phyloP scores from a whole-genome alignment of 2,888 invertebrate genomes.

The Schrankia costaestrigalis region DNA sequence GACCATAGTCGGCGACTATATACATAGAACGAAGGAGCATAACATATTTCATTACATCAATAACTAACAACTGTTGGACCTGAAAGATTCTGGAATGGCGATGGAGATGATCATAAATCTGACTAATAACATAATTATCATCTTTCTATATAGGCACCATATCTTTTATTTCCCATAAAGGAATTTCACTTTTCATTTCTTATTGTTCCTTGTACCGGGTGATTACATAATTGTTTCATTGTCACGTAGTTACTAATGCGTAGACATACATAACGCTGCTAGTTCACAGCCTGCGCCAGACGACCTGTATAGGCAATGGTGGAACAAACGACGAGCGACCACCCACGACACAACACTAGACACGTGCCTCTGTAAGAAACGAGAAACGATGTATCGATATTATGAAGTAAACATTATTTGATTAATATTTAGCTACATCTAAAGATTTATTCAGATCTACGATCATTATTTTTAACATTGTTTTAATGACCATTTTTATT shows the following conservation, averaged over 20 bases:
- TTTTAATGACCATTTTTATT: neutral
- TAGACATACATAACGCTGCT: conserved; percentile 19
- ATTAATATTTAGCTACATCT: too few relatives aligned
- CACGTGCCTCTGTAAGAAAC: conserved; percentile 1
- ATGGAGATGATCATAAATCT: too few relatives aligned
- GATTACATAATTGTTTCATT: conserved; percentile 14
- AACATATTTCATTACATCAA: too few relatives aligned
- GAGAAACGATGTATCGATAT: neutral
- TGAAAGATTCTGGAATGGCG: too few relatives aligned
- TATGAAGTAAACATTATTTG: neutral
- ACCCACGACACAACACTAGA: conserved; percentile 4
- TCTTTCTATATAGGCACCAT: neutral
- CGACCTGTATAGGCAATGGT: conserved; percentile 14
- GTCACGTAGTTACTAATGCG: conserved; percentile 15
- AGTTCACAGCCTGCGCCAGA: conserved; percentile 21
- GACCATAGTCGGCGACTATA: neutral
- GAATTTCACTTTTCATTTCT: neutral
- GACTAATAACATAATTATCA: too few relatives aligned
- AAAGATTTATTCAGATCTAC: too few relatives aligned
- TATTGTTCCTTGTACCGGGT: neutral
- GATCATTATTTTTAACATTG: too few relatives aligned
- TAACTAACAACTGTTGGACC: too few relatives aligned
- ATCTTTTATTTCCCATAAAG: neutral
- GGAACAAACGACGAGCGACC: conserved; percentile 17
- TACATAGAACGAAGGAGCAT: too few relatives aligned